phyloP scores from a whole-genome alignment of 2,888 invertebrate genomes.

The Sinelater perroti region DNA sequence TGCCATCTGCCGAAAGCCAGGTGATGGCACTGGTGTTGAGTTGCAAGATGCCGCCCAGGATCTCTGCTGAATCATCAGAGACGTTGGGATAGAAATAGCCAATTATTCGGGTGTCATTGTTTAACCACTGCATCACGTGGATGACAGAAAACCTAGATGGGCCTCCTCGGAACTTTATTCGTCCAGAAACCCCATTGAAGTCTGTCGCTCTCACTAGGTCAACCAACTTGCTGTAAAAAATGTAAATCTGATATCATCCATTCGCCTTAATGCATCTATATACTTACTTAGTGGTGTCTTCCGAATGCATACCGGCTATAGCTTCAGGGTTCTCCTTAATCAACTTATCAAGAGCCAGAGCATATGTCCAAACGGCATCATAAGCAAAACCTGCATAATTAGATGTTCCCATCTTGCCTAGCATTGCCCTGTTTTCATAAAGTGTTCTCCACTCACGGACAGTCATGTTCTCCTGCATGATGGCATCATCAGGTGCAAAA shows the following conservation, averaged over 20 bases:
- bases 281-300: slow-evolving; percentile 63
- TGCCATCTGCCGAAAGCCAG: slow-evolving; percentile 72
- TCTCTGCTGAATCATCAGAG: slow-evolving; percentile 59
- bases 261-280: slow-evolving; percentile 13
- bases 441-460: slow-evolving; percentile 69
- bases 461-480: slow-evolving; percentile 72
- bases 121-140: slow-evolving; percentile 69
- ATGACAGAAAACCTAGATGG: slow-evolving; percentile 72
- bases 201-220: slow-evolving; percentile 71
- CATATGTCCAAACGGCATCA: slow-evolving; percentile 85
- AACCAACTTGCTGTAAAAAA: slow-evolving; percentile 61
- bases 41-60: slow-evolving; percentile 63
- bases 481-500: slow-evolving; percentile 67
- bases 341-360: slow-evolving; percentile 73
- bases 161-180: slow-evolving; percentile 73
- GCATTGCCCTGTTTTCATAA: slow-evolving; percentile 53
- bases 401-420: slow-evolving; percentile 55
- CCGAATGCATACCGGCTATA: slow-evolving; percentile 65
- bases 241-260: background rate
- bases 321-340: slow-evolving; percentile 69
- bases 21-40: slow-evolving; percentile 66
- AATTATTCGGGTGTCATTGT: slow-evolving; percentile 62
- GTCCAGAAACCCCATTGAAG: slow-evolving; percentile 78
- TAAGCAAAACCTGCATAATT: slow-evolving; percentile 80
- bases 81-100: slow-evolving; percentile 68